phyloP scores from a whole-genome alignment of 1,140 invertebrate species.

The Berghia stephanieae region DNA sequence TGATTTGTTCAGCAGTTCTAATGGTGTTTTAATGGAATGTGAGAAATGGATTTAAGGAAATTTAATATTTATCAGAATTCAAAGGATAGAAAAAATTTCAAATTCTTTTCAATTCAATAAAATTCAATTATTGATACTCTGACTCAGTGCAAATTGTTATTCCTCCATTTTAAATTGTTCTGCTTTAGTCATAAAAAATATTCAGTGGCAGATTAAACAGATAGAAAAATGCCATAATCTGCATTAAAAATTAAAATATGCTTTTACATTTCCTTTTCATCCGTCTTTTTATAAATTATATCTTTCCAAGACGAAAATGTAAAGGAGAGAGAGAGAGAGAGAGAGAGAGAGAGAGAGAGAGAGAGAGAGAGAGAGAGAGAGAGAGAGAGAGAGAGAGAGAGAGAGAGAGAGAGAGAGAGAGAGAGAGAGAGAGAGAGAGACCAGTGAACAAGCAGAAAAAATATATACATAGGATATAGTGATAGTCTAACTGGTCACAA shows the following conservation, averaged over 20 bases:
- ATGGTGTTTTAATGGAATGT: too few relatives aligned
- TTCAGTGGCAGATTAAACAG: background rate
- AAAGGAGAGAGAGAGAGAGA: background rate
- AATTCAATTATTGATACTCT: too few relatives aligned
- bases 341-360: background rate
- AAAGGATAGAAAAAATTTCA: too few relatives aligned
- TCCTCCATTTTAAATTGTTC: background rate
- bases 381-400: constrained; percentile 4
- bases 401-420: constrained; percentile 18
- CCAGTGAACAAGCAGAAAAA: too few relatives aligned
- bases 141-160: too few relatives aligned
- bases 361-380: background rate
- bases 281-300: background rate
- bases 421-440: constrained; percentile 4
- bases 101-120: too few relatives aligned
- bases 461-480: too few relatives aligned
- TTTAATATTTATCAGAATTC: too few relatives aligned
- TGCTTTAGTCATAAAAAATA: background rate
- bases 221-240: background rate
- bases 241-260: too few relatives aligned
- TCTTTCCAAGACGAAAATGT: background rate
- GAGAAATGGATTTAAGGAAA: too few relatives aligned
- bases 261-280: background rate
- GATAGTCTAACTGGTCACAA: too few relatives aligned
- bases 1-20: too few relatives aligned